Evolutionary conservation across 2,113 vertebrate species (phyloP), one percentile per base, ranked within the genome.

Genomic region (Physeter macrocephalus): DNA sequence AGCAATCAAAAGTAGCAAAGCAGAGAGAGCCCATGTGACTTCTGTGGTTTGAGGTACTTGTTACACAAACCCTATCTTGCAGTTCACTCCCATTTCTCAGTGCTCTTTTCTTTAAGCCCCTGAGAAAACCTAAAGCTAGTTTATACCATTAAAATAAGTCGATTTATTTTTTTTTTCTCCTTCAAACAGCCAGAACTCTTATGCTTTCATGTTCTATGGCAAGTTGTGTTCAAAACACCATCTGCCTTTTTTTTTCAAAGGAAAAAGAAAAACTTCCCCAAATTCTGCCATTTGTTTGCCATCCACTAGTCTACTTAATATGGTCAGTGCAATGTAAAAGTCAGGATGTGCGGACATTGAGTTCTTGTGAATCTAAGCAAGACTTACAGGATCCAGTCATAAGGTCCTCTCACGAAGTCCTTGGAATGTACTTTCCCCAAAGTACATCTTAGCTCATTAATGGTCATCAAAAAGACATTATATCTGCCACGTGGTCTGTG

Each of bases 21-120:
- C 98, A 99, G 99, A 99, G 99, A 98, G 95, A 96, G 74, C 12
- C 98, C 99, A 99, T 95, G 98, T 99, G 99, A 99, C 69, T 97
- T 74, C 84, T 98, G 98, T 98, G 99, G 99, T 98, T 99, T 98
- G 97, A 98, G 98, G 98, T 98, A 89, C 98, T 59, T 46, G 52
- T 90, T 97, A 94, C 98, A 98, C 97, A 98, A 98, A 98, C 96
- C 96, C 97, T 97, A 97, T 97, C 98, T 43, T 97, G 97, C 97
- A 96, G 72, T 94, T 98, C 98, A 83, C 97, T 97, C 2, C 85
- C 74, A 96, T 96, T 97, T 43, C 95, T 83, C 41, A 91, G 52
- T 31, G 39, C 0, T 96, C 10, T 97, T 27, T 96, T 15, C 84
- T 96, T 43, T 41, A 97, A 90, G 97, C 83, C 97, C 96, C 3